These are phyloP conservation scores for Drosophila nigromelanica DNA, from an alignment of 1,140 invertebrate genomes.

Conservation along the genomic window DNA sequence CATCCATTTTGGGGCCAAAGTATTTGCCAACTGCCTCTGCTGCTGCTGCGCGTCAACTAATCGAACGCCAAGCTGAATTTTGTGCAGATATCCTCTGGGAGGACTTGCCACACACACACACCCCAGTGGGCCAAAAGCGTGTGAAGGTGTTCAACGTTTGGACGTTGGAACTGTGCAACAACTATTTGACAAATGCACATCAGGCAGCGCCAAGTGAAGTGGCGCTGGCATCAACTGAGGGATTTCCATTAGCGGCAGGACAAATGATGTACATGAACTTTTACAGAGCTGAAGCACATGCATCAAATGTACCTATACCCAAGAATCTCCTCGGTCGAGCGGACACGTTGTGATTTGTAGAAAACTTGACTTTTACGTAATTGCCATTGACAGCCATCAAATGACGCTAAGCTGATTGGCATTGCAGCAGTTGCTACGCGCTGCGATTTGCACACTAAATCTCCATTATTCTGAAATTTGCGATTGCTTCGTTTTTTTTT, in stretches of 20 bases:
- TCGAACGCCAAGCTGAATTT: constrained; percentile 64
- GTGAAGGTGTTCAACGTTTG: constrained; percentile 34
- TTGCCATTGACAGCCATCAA: constrained; percentile 60
- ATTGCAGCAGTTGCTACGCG: constrained; percentile 7
- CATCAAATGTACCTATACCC: constrained; percentile 39
- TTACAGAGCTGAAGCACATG: constrained; percentile 54
- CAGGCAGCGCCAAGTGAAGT: constrained; percentile 27
- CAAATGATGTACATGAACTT: constrained; percentile 76
- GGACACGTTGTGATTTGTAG: constrained; percentile 59
- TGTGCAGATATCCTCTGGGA: constrained; percentile 21
- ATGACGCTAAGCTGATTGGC: constrained; percentile 24
- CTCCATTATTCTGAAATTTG: background rate
- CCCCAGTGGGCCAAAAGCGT: constrained; percentile 29
- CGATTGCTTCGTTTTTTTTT: background rate
- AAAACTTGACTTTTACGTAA: constrained; percentile 62
- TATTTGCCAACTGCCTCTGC: constrained; percentile 48
- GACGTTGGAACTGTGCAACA: constrained; percentile 27
- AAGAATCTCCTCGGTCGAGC: constrained; percentile 4
- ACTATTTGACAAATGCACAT: constrained; percentile 63
- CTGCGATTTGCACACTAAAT: background rate
- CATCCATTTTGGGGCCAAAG: constrained; percentile 53
- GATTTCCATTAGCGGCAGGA: constrained; percentile 64
- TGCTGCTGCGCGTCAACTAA: constrained; percentile 59
- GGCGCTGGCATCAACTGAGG: constrained; percentile 26
- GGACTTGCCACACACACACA: background rate